These are phyloP conservation scores for Muscidifurax raptorellus DNA, from an alignment of 1,140 invertebrate species.

Conservation along the genomic window DNA sequence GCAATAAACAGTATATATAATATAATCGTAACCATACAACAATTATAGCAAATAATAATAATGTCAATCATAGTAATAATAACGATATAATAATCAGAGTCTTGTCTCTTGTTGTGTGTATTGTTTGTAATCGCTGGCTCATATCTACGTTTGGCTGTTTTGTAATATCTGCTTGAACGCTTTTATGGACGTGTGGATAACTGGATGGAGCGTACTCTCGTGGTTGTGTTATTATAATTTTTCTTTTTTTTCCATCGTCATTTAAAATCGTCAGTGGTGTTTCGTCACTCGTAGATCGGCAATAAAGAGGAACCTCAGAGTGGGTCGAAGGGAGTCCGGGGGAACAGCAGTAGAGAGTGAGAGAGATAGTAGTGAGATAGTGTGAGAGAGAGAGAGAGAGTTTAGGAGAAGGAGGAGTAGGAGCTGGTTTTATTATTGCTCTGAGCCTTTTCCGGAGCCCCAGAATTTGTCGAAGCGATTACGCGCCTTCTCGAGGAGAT, in stretches of 20 bases:
- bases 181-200: slow-evolving; percentile 19
- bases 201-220: slow-evolving; percentile 26
- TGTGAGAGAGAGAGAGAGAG: neutral
- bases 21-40: neutral
- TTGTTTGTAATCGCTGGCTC: neutral
- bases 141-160: slow-evolving; percentile 14
- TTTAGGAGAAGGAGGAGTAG: neutral
- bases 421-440: slow-evolving; percentile 63
- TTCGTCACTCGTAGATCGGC: neutral
- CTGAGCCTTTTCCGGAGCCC: slow-evolving; percentile 76
- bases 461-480: slow-evolving; percentile 92
- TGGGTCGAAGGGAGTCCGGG: neutral
- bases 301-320: neutral
- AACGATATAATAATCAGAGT: slow-evolving; percentile 23
- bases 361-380: neutral
- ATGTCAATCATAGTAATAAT: neutral
- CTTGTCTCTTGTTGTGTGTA: slow-evolving; percentile 17
- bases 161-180: slow-evolving; percentile 1
- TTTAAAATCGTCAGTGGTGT: neutral
- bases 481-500: slow-evolving; percentile 87
- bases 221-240: slow-evolving; percentile 1
- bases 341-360: neutral
- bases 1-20: neutral
- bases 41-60: slow-evolving; percentile 11
- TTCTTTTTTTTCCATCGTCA: neutral